Base-by-base conservation (phyloP, 1,140 invertebrate species). In the Atopsyche davidsoni region DNA sequence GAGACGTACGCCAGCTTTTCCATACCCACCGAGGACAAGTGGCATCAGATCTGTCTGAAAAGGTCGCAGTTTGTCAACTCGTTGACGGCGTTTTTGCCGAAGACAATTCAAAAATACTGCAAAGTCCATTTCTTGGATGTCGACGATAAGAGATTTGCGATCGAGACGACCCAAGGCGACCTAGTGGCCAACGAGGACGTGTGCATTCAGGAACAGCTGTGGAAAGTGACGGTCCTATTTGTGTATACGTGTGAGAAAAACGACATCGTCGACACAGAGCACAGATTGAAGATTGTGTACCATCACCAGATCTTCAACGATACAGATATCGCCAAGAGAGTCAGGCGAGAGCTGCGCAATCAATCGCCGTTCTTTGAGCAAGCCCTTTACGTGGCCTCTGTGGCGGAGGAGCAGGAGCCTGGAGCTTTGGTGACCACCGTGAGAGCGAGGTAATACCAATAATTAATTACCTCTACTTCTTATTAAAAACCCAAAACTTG, bases 371-470 rank as follows among this genome's bases (percentile, higher is more conserved):
- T 83, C 59, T 97, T 97, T 64, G 87, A 91, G 40, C 83, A 89
- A 55, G 79, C 83, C 0, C 66, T 92, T 0, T 96, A 96, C 61
- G 81, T 89, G 0, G 89, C 86, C 0, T 83, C 83, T 3, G 90
- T 97, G 0, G 79, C 89, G 28, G 95, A 97, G 69, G 93, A 96
- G 67, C 85, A 89, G 57, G 85, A 89, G 0, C 80, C 89, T 2
- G 89, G 88, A 36, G 72, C 83, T 25, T 72, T 82, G 1, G 90
- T 96, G 2, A 87, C 86, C 3, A 86, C 83, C 1, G 83, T 97
- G 2, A 77, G 82, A 49, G 93, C 94, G 0, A 81, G 77, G 70
- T 74, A 56, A 63, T n/a, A n/a, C n/a, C n/a, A n/a, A n/a, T n/a
- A n/a, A n/a, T n/a, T n/a, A n/a, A n/a, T n/a, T n/a, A n/a, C n/a